Conservation (phyloP, 2,797 vertebrate species). For the Lagocephalus sceleratus region DNA sequence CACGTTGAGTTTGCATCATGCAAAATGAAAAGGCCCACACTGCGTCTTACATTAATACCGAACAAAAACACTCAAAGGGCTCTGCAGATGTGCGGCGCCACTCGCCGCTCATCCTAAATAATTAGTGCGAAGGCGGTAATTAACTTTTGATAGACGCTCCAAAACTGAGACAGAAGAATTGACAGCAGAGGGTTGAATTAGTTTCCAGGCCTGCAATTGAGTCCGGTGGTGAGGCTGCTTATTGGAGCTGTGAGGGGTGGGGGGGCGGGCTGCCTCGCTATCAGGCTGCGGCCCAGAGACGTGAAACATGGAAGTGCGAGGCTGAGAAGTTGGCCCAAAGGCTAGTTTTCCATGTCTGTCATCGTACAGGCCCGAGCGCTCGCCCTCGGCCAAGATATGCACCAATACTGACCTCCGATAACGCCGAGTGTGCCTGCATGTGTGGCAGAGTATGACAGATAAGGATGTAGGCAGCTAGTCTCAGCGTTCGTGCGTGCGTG, state of each 20-base stretch:
- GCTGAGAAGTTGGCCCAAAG: constrained; percentile 21
- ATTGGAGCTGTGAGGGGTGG: constrained; percentile 14
- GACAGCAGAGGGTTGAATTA: constrained; percentile 9
- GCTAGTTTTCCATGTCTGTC: constrained; percentile 55
- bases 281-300: constrained; percentile 14
- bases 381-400: constrained; percentile 53
- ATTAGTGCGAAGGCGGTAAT: constrained; percentile 43
- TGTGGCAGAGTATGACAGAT: constrained; percentile 11
- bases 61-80: constrained; percentile 49
- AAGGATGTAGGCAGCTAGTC: background rate
- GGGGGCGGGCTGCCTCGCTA: background rate
- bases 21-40: constrained; percentile 55
- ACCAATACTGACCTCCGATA: constrained; percentile 57
- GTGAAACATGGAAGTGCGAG: constrained; percentile 7
- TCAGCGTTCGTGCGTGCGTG: constrained; percentile 27
- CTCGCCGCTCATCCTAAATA: constrained; percentile 23
- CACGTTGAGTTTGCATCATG: constrained; percentile 53
- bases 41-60: constrained; percentile 45
- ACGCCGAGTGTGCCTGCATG: constrained; percentile 35
- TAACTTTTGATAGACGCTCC: constrained; percentile 31
- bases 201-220: constrained; percentile 13
- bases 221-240: constrained; percentile 18
- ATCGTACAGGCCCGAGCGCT: constrained; percentile 53
- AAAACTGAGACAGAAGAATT: constrained; percentile 14
- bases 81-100: constrained; percentile 42